phyloP scores from a whole-genome alignment of 2,113 vertebrate species.

The Platysteira castanea region DNA sequence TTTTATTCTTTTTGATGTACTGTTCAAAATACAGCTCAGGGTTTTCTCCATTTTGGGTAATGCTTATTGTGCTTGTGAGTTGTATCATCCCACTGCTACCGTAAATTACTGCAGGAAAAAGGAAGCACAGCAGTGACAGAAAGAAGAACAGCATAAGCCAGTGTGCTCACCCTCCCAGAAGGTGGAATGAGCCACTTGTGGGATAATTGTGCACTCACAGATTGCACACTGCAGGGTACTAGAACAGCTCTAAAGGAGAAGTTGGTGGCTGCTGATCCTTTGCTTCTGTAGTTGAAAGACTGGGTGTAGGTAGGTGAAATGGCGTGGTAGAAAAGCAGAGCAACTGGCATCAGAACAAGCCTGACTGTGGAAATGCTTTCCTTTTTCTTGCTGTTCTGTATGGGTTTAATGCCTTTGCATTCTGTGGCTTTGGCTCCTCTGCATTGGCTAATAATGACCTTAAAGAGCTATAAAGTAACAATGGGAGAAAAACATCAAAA shows the following conservation, averaged over 20 bases:
- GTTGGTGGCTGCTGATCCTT: background rate
- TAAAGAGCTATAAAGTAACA: background rate
- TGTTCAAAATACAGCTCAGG: background rate
- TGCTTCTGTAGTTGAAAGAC: background rate
- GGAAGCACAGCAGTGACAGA: background rate
- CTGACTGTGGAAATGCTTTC: background rate
- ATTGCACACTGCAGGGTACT: background rate
- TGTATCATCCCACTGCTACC: background rate
- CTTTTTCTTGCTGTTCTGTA: background rate
- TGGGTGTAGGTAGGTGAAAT: conserved; percentile 12
- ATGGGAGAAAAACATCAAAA: background rate
- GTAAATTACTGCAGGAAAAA: background rate
- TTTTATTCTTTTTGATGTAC: background rate
- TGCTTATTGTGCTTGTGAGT: background rate
- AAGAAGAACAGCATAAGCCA: background rate
- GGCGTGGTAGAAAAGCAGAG: background rate
- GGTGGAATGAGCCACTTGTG: background rate
- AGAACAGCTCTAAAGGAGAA: background rate
- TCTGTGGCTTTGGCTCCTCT: background rate
- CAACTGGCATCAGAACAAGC: background rate
- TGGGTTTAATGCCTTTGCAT: background rate
- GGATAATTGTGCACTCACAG: background rate
- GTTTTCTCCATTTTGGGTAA: background rate
- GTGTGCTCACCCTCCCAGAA: background rate
- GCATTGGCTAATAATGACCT: background rate